Conservation (phyloP, 1,140 invertebrate genomes). For the Achroia grisella region DNA sequence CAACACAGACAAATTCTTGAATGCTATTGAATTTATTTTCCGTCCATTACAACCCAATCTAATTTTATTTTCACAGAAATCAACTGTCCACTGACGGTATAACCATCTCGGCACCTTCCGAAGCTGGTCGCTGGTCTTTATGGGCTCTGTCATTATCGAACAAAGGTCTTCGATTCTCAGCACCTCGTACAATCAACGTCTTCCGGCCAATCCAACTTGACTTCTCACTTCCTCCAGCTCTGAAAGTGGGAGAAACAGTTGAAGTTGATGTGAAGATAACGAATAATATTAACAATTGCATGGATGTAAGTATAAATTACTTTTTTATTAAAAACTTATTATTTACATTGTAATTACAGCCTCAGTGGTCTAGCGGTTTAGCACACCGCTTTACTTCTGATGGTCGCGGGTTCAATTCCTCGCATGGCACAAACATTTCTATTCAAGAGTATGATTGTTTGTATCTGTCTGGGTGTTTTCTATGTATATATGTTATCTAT, state of each 20-base stretch:
- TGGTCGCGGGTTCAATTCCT: no score
- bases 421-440: no score
- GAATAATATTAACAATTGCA: slow-evolving; percentile 79
- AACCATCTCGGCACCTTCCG: slow-evolving; percentile 71
- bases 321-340: background rate
- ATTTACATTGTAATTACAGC: no score
- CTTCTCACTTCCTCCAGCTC: slow-evolving; percentile 72
- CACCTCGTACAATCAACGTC: slow-evolving; percentile 72
- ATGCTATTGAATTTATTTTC: no score
- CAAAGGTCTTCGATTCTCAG: slow-evolving; percentile 73
- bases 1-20: no score
- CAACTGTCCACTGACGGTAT: slow-evolving; percentile 71
- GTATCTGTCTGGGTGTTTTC: no score
- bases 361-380: no score
- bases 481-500: no score
- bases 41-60: background rate
- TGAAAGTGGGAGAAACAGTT: slow-evolving; percentile 76
- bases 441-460: no score
- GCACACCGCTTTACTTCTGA: no score
- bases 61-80: slow-evolving; percentile 22
- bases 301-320: slow-evolving; percentile 75
- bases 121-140: slow-evolving; percentile 76
- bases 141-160: slow-evolving; percentile 74
- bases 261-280: slow-evolving; percentile 79
- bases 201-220: slow-evolving; percentile 76